These are phyloP conservation scores for Echinometra lucunter DNA, from an alignment of 53 echinoderm and acorn worm genomes.

Conservation along the genomic window DNA sequence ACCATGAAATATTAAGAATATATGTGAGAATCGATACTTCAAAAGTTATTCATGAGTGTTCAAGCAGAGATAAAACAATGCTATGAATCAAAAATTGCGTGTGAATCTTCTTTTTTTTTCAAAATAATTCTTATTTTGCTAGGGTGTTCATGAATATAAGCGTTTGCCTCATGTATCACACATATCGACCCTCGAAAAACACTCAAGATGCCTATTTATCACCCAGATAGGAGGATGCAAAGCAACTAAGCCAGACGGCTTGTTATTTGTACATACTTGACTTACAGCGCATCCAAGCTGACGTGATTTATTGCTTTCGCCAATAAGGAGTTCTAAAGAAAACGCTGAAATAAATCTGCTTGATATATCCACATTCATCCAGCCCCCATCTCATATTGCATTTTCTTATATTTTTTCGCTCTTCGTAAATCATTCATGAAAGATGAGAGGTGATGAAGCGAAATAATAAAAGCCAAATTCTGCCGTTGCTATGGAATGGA, in stretches of 20 bases:
- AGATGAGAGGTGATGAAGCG: not conserved
- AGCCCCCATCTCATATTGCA: slow-evolving; percentile 22
- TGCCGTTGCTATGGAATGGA: slow-evolving; percentile 2
- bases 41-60: no score
- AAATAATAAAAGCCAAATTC: not conserved
- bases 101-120: no score
- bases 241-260: not conserved
- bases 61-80: no score
- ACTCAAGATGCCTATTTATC: slow-evolving; percentile 16
- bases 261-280: slow-evolving; percentile 42
- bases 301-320: slow-evolving; percentile 25
- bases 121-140: not conserved
- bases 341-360: not conserved
- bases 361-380: slow-evolving; percentile 47
- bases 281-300: not conserved
- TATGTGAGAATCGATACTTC: no score
- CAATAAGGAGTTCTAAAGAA: not conserved
- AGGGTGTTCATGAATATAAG: not conserved
- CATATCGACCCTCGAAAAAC: not conserved
- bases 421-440: slow-evolving; percentile 49
- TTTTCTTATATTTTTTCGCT: not conserved
- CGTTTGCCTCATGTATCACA: not conserved
- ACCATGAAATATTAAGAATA: no score
- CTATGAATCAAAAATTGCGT: no score
- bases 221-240: not conserved